Conservation (phyloP, 1,140 invertebrate genomes). For the Tribolium castaneum region DNA sequence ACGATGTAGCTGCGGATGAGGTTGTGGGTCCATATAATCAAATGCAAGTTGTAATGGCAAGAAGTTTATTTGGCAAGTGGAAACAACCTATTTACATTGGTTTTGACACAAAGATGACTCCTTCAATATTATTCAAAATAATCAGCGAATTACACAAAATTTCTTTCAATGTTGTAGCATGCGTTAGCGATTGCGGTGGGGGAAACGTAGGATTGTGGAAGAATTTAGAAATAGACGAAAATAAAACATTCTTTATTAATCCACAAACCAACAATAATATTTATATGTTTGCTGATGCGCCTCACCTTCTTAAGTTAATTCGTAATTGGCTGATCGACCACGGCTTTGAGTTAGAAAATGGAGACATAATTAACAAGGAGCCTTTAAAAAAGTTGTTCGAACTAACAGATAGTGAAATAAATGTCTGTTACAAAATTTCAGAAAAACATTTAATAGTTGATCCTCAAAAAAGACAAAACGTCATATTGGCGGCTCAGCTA, state of each 20-base stretch:
- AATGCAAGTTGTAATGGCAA: slow-evolving; percentile 59
- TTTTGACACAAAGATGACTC: slow-evolving; percentile 59
- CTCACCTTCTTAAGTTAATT: slow-evolving; percentile 46
- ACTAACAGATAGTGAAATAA: background rate
- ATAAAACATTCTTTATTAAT: slow-evolving; percentile 44
- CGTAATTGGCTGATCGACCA: background rate
- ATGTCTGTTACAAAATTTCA: background rate
- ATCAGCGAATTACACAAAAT: background rate
- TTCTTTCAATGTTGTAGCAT: background rate
- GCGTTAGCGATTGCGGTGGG: background rate
- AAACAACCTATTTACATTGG: slow-evolving; percentile 59
- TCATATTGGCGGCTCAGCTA: background rate
- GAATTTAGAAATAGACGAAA: slow-evolving; percentile 52
- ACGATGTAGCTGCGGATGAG: no score
- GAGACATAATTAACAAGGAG: background rate
- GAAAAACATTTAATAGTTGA: background rate
- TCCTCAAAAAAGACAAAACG: background rate
- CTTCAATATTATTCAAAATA: background rate
- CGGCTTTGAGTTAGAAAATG: background rate
- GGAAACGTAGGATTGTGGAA: slow-evolving; percentile 52
- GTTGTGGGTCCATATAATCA: no score
- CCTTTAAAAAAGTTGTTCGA: background rate
- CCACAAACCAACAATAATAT: slow-evolving; percentile 45
- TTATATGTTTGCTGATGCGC: slow-evolving; percentile 43
- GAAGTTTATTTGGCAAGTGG: slow-evolving; percentile 59